Percentiles rank a stretch among this genome's conserved stretches.
These are phyloP conservation scores for Eilema depressum DNA, from an alignment of 2,888 invertebrate species.

Conservation along the genomic window DNA sequence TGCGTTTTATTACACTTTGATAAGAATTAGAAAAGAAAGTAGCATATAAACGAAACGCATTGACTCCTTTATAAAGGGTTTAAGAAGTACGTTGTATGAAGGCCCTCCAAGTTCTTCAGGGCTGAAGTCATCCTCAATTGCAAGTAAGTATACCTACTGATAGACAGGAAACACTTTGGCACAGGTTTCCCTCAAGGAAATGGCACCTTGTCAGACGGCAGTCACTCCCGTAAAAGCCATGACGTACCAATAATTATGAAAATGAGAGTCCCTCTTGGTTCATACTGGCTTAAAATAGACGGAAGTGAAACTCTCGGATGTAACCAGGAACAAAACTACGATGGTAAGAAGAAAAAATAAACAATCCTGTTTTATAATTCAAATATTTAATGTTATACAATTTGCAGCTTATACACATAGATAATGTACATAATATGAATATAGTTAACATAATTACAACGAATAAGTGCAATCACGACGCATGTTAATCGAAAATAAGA, in stretches of 20 bases:
- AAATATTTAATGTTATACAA: conserved; percentile 81
- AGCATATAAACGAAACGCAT: not conserved
- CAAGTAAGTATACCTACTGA: not conserved
- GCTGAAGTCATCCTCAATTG: not conserved
- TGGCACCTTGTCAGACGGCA: not conserved
- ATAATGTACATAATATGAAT: conserved; percentile 72
- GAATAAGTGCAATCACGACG: conserved; percentile 45
- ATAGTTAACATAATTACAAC: conserved; percentile 65
- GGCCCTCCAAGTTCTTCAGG: not conserved
- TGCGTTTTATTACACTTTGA: not conserved
- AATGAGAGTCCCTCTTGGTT: too few species aligned
- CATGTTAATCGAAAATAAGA: conserved; percentile 26
- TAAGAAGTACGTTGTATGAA: not conserved
- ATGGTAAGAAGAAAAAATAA: not conserved
- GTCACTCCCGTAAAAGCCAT: not conserved
- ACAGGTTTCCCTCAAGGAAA: not conserved
- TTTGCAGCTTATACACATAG: conserved; percentile 71
- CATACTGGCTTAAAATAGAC: too few species aligned
- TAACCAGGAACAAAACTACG: not conserved
- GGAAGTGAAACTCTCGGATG: not conserved
- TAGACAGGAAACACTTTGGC: not conserved
- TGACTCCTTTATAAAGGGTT: not conserved
- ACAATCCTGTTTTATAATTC: conserved; percentile 46
- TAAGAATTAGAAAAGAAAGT: not conserved
- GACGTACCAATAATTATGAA: not conserved